phyloP scores from a whole-genome alignment of 2,113 vertebrate genomes.

The Tragulus kanchil region DNA sequence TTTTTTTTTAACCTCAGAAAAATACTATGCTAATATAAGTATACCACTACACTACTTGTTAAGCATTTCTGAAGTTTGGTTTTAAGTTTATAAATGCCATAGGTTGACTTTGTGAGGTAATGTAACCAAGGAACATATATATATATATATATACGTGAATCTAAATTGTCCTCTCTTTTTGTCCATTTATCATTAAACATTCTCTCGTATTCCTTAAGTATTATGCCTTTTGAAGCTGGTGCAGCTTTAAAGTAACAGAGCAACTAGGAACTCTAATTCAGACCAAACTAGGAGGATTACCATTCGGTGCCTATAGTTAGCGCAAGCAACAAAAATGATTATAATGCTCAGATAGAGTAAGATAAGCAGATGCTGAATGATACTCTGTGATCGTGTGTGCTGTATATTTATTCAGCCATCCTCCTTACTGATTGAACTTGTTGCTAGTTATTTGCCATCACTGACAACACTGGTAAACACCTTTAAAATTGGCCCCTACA shows the following conservation, averaged over 20 bases:
- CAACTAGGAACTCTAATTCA: slow-evolving; percentile 12
- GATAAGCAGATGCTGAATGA: neutral
- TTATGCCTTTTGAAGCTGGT: neutral
- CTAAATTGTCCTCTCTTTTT: neutral
- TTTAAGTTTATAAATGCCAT: slow-evolving; percentile 30
- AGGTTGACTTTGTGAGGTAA: neutral
- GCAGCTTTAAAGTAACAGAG: neutral
- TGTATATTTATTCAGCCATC: neutral
- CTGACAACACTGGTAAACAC: neutral
- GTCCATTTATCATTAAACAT: slow-evolving; percentile 5
- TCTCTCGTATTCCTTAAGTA: neutral
- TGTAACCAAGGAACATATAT: neutral
- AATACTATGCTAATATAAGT: neutral
- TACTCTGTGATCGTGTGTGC: neutral
- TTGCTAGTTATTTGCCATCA: neutral
- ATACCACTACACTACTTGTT: neutral
- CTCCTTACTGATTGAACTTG: neutral
- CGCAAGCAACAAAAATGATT: neutral
- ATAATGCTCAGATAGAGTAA: neutral
- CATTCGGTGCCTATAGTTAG: neutral
- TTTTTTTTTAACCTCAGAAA: slow-evolving; percentile 1
- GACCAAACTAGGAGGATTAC: slow-evolving; percentile 5
- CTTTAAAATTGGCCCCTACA: neutral
- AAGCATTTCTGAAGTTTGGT: neutral
- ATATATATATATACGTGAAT: neutral